A percentile compares a stretch with the other conserved stretches of the same genome.
These are phyloP conservation scores for Dorcus parallelipipedus DNA, from an alignment of 2,888 invertebrate species.

Conservation along the genomic window DNA sequence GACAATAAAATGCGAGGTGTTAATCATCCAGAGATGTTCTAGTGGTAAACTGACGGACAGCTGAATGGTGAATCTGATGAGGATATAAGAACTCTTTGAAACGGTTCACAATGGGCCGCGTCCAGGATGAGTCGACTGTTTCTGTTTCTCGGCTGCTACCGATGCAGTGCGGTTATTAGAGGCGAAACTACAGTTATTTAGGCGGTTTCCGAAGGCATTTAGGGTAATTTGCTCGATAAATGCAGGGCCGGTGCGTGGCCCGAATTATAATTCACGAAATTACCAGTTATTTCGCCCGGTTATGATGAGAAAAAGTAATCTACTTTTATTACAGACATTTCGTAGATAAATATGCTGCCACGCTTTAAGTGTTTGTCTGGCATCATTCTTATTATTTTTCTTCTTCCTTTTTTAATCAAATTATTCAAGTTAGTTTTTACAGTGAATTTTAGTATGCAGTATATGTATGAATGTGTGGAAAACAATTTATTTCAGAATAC, in stretches of 20 bases:
- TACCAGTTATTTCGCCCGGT: conserved; percentile 7
- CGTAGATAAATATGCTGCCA: too few species aligned
- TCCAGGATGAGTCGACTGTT: conserved; percentile 40
- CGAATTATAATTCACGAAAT: conserved; percentile 11
- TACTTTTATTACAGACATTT: too few species aligned
- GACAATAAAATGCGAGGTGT: conserved; percentile 42
- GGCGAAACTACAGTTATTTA: conserved; percentile 26
- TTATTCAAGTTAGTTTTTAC: too few species aligned
- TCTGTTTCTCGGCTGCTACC: conserved; percentile 25
- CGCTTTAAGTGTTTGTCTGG: too few species aligned
- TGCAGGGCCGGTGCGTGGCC: not conserved
- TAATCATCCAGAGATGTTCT: conserved; percentile 45
- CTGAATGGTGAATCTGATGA: conserved; percentile 41
- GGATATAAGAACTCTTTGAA: conserved; percentile 39
- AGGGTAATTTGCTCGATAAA: conserved; percentile 22
- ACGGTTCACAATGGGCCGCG: conserved; percentile 39
- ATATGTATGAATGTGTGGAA: too few species aligned
- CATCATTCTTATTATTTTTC: too few species aligned
- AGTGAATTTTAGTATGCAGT: too few species aligned
- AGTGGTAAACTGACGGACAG: conserved; percentile 45
- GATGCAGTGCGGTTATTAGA: conserved; percentile 28
- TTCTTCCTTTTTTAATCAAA: too few species aligned
- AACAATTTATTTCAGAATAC: too few species aligned
- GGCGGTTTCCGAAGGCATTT: conserved; percentile 23
- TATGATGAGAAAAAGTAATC: too few species aligned